phyloP scores from a whole-genome alignment of 2,888 invertebrate species.

The Heliconius ethilla region DNA sequence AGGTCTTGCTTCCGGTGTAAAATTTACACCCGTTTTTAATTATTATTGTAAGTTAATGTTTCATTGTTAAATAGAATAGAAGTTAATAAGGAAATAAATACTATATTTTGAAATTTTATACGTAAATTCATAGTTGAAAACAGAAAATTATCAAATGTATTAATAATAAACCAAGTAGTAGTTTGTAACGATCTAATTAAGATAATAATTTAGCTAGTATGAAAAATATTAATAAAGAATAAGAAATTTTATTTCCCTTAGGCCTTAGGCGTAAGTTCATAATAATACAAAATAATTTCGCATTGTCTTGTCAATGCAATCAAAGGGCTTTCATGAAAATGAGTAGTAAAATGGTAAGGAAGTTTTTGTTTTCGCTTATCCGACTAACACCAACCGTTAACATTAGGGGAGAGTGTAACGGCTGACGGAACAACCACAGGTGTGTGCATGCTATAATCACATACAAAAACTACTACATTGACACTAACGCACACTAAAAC shows the following conservation, averaged over 20 bases:
- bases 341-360: conserved; percentile 37
- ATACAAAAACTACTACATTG: conserved; percentile 47
- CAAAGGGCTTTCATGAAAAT: conserved; percentile 23
- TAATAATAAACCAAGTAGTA: not conserved
- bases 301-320: conserved; percentile 8
- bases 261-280: not conserved
- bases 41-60: not conserved
- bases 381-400: conserved; percentile 45
- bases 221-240: not conserved
- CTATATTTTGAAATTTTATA: not conserved
- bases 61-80: not conserved
- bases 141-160: not conserved
- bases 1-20: conserved; percentile 11
- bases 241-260: not conserved
- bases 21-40: conserved; percentile 11
- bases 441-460: conserved; percentile 47
- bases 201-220: not conserved
- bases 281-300: not conserved
- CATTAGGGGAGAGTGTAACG: conserved; percentile 50
- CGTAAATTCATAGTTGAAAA: not conserved
- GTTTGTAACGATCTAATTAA: not conserved
- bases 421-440: conserved; percentile 51
- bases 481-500: conserved; percentile 51
- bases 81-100: not conserved
- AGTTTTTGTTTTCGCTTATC: conserved; percentile 45